Conservation (phyloP, 2,113 vertebrate genomes). For the Megaceryle maxima region DNA sequence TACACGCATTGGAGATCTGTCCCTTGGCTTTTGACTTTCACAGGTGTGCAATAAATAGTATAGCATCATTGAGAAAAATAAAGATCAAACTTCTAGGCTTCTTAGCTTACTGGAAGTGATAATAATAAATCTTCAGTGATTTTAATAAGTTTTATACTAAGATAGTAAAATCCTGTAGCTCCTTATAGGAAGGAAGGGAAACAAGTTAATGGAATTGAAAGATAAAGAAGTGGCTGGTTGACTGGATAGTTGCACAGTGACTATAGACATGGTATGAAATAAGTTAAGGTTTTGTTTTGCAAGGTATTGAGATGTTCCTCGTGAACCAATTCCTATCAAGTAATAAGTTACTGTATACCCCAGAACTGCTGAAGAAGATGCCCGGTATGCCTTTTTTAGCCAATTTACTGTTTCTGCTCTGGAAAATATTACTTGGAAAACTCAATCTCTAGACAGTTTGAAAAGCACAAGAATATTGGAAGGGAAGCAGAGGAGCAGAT, state of each 20-base stretch:
- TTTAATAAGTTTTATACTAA: not conserved
- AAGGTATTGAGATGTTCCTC: not conserved
- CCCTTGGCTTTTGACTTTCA: not conserved
- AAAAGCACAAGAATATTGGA: not conserved
- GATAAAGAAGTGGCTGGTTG: not conserved
- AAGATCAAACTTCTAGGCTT: not conserved
- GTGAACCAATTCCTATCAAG: not conserved
- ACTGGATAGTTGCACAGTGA: not conserved
- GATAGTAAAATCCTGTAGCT: not conserved
- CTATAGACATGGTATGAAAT: not conserved
- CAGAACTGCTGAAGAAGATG: not conserved
- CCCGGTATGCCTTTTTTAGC: not conserved
- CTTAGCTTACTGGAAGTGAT: not conserved
- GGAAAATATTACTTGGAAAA: not conserved
- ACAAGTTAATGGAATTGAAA: not conserved
- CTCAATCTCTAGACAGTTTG: not conserved
- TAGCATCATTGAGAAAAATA: not conserved
- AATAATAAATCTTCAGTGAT: not conserved
- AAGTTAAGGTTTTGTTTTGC: not conserved
- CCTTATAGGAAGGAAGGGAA: not conserved
- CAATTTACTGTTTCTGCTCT: not conserved
- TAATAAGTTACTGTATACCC: not conserved
- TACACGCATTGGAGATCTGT: not conserved
- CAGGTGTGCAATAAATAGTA: not conserved
- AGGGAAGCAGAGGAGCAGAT: not conserved